Evolutionary conservation across 2,113 vertebrate genomes (phyloP), one percentile per base, ranked within the genome.

Genomic region (Elephas maximus): DNA sequence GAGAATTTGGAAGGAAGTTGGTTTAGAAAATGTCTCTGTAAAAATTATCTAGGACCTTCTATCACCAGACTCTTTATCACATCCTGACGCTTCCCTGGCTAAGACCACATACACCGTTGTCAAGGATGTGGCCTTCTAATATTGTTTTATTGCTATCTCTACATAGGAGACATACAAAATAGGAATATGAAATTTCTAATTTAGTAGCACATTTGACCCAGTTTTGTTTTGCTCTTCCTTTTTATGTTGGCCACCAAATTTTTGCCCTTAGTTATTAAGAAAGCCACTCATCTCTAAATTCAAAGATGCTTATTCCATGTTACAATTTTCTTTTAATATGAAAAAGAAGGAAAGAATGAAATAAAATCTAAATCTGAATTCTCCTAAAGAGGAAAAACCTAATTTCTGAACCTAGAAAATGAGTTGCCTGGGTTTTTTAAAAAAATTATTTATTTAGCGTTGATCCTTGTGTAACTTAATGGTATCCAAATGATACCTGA

Each of bases 161-260:
- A 37, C 5, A 33, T 28, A 71, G 33, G 65, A 62, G 28, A 71
- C n/a, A 37, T 65, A 90, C 45, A 21, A 69, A 91, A 93, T 90
- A 44, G 20, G 30, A 76, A 4, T 77, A 69, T 15, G 1, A 89
- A 90, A 53, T 89, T 44, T 88, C 48, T 88, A 94, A 60, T 37
- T 76, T 67, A 63, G 15, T 79, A 73, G 17, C 33, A 62, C 33
- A 88, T 83, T 67, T 45, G 81, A 62, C 30, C 28, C 37, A 80
- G 12, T 93, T 97, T 97, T 94, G 26, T 60, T 97, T 97, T 89
- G 20, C 26, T 87, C 23, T 11, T 96, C 9, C 15, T 62, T 92
- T 94, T 77, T 20, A 85, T 94, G 18, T 76, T 74, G 14, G 14
- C 17, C 30, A 90, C 24, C 7, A 48, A 85, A 5, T 17, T 96